Conservation (phyloP, 2,888 invertebrate species). For the Sminthurinus aureus region DNA sequence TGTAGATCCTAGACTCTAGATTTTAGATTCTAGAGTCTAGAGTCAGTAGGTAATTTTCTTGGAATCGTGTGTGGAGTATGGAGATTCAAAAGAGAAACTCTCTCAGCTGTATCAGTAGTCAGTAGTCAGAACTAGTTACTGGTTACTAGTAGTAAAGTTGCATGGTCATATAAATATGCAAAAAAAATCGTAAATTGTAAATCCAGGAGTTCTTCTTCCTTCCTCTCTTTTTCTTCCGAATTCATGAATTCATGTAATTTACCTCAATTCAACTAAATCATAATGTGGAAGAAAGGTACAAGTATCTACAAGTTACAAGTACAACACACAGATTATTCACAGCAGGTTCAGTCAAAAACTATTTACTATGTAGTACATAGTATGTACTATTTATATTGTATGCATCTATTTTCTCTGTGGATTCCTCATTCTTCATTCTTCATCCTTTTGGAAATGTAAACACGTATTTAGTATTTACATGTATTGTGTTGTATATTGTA, state of each 20-base stretch:
- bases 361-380: no score
- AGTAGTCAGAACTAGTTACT: neutral
- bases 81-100: conserved; percentile 6
- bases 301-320: neutral
- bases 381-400: no score
- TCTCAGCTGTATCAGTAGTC: neutral
- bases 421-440: no score
- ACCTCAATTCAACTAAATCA: neutral
- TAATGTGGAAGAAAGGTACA: neutral
- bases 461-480: no score
- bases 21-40: neutral
- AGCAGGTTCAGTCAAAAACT: no score
- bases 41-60: conserved; percentile 36
- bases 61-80: conserved; percentile 15
- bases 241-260: neutral
- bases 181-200: neutral
- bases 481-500: no score
- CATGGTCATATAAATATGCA: no score
- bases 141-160: no score
- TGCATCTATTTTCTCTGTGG: no score
- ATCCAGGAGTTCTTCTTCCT: neutral
- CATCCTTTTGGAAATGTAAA: no score
- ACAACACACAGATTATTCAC: no score
- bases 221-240: neutral
- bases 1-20: neutral